Conservation (phyloP, 1,140 invertebrate genomes). For the Trachymyrmex septentrionalis region DNA sequence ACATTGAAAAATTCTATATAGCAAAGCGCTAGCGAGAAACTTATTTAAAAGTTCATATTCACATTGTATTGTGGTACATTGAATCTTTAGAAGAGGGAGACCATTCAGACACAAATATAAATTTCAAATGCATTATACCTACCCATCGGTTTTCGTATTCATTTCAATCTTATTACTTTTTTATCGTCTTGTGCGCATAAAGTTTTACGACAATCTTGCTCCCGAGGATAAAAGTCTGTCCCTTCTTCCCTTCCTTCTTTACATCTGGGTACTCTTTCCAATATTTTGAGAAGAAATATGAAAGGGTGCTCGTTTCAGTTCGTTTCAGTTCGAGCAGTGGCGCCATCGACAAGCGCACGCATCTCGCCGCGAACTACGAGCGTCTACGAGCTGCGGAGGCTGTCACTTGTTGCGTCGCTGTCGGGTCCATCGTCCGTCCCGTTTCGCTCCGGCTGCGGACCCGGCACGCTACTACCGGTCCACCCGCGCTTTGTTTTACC, state of each 20-base stretch:
- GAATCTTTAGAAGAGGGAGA: neutral
- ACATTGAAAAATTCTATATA: neutral
- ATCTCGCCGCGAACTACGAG: slow-evolving; percentile 52
- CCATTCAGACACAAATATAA: neutral
- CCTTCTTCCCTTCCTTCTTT: neutral
- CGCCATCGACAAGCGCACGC: slow-evolving; percentile 39
- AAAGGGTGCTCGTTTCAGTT: neutral
- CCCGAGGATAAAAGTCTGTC: neutral
- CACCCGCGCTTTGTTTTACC: neutral
- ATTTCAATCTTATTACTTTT: neutral
- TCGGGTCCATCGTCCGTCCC: slow-evolving; percentile 56
- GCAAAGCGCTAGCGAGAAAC: neutral
- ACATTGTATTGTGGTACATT: neutral
- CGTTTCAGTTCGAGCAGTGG: slow-evolving; percentile 48
- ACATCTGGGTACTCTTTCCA: neutral
- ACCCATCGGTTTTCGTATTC: neutral
- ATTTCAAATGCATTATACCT: neutral
- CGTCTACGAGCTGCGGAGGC: slow-evolving; percentile 46
- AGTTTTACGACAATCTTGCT: neutral
- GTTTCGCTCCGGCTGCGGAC: slow-evolving; percentile 32
- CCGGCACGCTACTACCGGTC: slow-evolving; percentile 33
- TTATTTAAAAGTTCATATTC: neutral
- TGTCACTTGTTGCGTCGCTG: slow-evolving; percentile 75
- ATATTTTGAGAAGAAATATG: neutral
- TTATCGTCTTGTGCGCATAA: neutral